Base-by-base conservation (phyloP, 1,140 invertebrate genomes). In the Drosophila eugracilis region DNA sequence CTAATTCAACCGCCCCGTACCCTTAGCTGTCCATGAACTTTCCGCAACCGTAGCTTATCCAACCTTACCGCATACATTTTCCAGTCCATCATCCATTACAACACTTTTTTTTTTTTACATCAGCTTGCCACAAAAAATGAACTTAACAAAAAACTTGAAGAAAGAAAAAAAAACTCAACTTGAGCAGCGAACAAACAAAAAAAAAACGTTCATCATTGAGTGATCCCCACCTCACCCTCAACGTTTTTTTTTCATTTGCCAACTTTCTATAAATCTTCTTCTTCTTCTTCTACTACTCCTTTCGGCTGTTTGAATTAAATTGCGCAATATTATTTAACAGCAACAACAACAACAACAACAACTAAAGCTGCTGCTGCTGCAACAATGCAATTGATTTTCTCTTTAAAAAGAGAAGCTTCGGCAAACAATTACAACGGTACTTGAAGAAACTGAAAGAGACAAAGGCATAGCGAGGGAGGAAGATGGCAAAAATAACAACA, bases 371-470 rank as follows among this genome's bases (percentile, higher is more conserved):
- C 49, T 24, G 41, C 41, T 42, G 24, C 60, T 14, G 32, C 71
- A 79, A 84, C 81, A 84, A 85, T 85, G 81, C 78, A 86, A 86
- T 85, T 85, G 81, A 85, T 86, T 85, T 85, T 60, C 69, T 53
- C 44, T 71, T 34, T 52, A 42, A 57, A 69, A 62, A 57, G 66
- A 75, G 75, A 66, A 65, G 75, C 73, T 14, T 53, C 15, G 44
- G 55, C 58, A 67, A 84, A 62, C 83, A 86, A 86, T 85, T 86
- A 85, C 80, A 85, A 88, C 81, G 81, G 81, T 81, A 85, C 83
- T 86, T 86, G 45, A 76, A 67, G 67, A 77, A 63, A 57, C 57
- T n/a, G 44, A 48, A 36, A 55, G 39, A 41, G 39, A 47, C 14
- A 21, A 15, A 12, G 19, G 4, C 14, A 22, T 6, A n/a, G 41